phyloP scores from a whole-genome alignment of 30 jellyfish, hydroid and myxozoan species.

The Clytia hemisphaerica region DNA sequence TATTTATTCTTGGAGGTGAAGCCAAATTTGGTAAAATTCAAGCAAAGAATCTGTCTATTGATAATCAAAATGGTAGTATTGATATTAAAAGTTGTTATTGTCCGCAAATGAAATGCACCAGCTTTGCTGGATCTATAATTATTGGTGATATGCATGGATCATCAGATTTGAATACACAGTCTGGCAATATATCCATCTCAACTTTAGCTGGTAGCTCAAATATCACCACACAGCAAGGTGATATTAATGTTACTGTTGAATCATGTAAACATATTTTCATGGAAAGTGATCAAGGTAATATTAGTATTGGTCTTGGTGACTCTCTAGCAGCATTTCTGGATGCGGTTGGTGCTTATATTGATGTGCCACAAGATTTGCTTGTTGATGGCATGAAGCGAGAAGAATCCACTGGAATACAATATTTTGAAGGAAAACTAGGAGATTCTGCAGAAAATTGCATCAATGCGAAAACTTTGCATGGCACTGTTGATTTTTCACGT shows the following conservation, averaged over 20 bases:
- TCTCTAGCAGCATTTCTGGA: conserved; percentile 21
- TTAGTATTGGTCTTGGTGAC: conserved; percentile 15
- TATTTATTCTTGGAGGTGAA: neutral
- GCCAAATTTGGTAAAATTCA: neutral
- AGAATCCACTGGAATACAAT: conserved; percentile 2
- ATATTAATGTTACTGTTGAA: conserved; percentile 13
- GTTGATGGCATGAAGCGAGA: conserved; percentile 34
- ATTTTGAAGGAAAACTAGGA: conserved; percentile 40
- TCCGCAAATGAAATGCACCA: neutral
- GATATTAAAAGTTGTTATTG: conserved; percentile 7
- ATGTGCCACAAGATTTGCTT: conserved; percentile 20
- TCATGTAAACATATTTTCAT: neutral
- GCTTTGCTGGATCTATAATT: conserved; percentile 6
- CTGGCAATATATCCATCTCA: neutral
- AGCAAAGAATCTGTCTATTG: neutral
- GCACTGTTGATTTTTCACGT: conserved; percentile 3
- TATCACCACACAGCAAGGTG: conserved; percentile 8
- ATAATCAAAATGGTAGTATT: neutral
- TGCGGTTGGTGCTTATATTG: conserved; percentile 18
- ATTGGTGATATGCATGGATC: conserved; percentile 11
- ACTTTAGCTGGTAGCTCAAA: conserved; percentile 2
- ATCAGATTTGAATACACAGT: neutral
- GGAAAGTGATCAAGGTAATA: neutral
- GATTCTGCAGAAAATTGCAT: too few relatives aligned
- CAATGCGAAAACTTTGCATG: too few relatives aligned